Evolutionary conservation across 2,797 vertebrate species (phyloP).

Genomic region (Bradypus variegatus): DNA sequence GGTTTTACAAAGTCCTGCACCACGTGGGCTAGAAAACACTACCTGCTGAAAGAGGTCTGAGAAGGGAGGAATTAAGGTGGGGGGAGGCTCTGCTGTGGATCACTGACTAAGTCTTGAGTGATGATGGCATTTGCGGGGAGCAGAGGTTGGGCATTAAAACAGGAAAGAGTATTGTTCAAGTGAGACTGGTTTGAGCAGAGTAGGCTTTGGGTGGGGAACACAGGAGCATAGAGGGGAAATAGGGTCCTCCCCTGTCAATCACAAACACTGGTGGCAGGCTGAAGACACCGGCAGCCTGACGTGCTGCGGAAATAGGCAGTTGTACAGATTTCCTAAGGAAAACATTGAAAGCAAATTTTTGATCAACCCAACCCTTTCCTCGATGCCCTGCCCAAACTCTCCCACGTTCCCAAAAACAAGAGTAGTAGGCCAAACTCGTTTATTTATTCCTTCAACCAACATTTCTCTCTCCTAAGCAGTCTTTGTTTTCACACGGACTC

Average conservation of each 20-base stretch:
- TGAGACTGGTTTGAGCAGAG: not conserved
- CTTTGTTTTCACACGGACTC: conserved; percentile 46
- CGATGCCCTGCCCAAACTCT: conserved; percentile 43
- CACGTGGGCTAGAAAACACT: not conserved
- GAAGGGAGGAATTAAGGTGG: not conserved
- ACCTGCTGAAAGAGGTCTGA: not conserved
- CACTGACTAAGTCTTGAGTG: not conserved
- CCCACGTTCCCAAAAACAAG: conserved; percentile 54
- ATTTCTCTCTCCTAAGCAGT: conserved; percentile 13
- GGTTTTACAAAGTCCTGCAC: not conserved
- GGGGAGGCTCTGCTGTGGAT: not conserved
- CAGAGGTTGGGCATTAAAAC: not conserved
- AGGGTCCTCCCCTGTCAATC: not conserved
- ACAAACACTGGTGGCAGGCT: not conserved
- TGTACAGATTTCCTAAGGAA: conserved; percentile 58
- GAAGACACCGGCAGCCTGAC: not conserved
- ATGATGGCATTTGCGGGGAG: not conserved
- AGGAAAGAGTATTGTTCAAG: conserved; percentile 14
- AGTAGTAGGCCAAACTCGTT: conserved; percentile 46
- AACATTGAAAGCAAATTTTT: conserved; percentile 52
- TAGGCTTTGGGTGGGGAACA: not conserved
- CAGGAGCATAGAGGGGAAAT: not conserved
- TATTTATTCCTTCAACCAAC: conserved; percentile 47
- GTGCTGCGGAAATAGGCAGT: conserved; percentile 44
- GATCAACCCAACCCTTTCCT: conserved; percentile 57